These are phyloP conservation scores for Nomia melanderi DNA, from an alignment of 1,140 invertebrate species.

Conservation along the genomic window DNA sequence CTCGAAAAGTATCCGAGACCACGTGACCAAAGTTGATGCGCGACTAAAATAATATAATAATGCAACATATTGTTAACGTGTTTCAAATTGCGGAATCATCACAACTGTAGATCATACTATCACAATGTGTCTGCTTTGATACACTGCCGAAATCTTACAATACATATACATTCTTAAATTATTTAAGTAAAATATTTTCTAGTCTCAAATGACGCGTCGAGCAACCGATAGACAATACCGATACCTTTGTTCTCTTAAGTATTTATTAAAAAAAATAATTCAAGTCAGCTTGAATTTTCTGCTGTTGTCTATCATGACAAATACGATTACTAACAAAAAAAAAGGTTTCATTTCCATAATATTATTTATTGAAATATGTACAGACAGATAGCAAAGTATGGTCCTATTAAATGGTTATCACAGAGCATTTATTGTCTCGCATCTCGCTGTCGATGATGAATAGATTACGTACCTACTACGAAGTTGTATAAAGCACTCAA, in stretches of 20 bases:
- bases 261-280: constrained; percentile 12
- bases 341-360: not conserved
- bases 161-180: constrained; percentile 8
- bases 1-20: constrained; percentile 69
- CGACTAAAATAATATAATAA: constrained; percentile 26
- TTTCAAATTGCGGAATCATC: not conserved
- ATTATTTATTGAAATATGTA: constrained; percentile 14
- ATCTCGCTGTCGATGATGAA: constrained; percentile 10
- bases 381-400: not conserved
- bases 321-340: not conserved
- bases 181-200: constrained; percentile 25
- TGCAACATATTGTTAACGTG: constrained; percentile 9
- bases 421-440: not conserved
- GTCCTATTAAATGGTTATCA: not conserved
- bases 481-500: constrained; percentile 20
- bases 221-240: not conserved
- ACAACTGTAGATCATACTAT: not conserved
- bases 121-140: constrained; percentile 1
- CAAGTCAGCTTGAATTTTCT: constrained; percentile 6
- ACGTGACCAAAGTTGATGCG: constrained; percentile 67
- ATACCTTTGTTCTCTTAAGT: not conserved
- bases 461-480: not conserved
- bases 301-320: not conserved
- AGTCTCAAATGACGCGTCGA: not conserved
- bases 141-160: constrained; percentile 13